Conservation (phyloP, 2,797 vertebrate species). For the Carduelis carduelis region DNA sequence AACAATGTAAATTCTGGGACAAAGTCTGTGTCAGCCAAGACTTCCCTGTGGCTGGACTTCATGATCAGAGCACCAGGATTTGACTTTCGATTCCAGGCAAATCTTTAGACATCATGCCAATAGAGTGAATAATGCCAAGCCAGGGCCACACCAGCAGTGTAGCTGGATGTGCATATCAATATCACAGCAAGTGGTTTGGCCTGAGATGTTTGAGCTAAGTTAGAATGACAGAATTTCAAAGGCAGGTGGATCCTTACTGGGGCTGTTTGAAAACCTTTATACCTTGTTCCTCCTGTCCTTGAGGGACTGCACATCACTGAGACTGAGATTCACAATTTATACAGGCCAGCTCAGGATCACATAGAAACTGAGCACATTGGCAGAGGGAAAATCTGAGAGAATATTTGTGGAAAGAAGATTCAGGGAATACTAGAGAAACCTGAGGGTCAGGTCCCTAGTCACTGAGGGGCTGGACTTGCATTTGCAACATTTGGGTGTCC, state of each 20-base stretch:
- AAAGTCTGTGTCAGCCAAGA: background rate
- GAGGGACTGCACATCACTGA: background rate
- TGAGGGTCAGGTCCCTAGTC: background rate
- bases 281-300: background rate
- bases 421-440: background rate
- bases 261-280: background rate
- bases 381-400: background rate
- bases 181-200: background rate
- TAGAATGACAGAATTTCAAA: background rate
- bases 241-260: too few species aligned
- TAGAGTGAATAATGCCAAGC: background rate
- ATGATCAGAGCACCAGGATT: background rate
- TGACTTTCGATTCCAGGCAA: background rate
- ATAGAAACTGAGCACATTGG: background rate
- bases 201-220: background rate
- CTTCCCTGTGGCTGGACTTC: background rate
- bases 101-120: background rate
- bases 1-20: background rate
- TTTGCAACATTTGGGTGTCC: background rate
- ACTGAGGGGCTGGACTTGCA: background rate
- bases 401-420: background rate
- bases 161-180: rapidly evolving
- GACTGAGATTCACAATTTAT: background rate
- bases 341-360: background rate
- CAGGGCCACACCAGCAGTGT: background rate